Percentiles rank a stretch among this genome's conserved stretches.
phyloP scores from a whole-genome alignment of 2,888 invertebrate genomes.

The Zygothrica quintamaculata region DNA sequence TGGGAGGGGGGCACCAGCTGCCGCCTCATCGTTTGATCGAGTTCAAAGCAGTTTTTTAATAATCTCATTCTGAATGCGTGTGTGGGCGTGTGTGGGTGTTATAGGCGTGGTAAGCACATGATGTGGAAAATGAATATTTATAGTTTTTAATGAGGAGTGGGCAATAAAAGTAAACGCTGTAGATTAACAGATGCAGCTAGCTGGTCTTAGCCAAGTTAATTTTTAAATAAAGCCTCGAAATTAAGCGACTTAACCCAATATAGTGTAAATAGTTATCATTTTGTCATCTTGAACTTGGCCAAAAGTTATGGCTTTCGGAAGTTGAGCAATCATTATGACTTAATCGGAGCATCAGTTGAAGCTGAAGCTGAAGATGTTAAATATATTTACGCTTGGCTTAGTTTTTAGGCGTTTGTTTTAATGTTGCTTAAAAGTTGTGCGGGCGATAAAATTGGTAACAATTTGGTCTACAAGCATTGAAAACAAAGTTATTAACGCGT shows the following conservation, averaged over 20 bases:
- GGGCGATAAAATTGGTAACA: conserved; percentile 42
- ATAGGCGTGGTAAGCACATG: conserved; percentile 44
- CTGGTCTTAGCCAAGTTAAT: too few species aligned
- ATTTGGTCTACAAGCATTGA: conserved; percentile 6
- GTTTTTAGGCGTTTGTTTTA: conserved; percentile 13
- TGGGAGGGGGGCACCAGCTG: conserved; percentile 8
- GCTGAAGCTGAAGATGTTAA: conserved; percentile 5
- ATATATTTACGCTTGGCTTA: conserved; percentile 42
- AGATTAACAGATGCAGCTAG: conserved; percentile 22
- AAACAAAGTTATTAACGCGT: conserved; percentile 43
- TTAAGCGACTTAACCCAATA: too few species aligned
- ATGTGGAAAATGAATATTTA: conserved; percentile 46
- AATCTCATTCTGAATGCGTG: conserved; percentile 14
- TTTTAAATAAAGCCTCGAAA: background rate
- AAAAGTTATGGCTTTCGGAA: conserved; percentile 61
- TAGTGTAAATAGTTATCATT: conserved; percentile 5
- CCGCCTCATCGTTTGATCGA: conserved; percentile 14
- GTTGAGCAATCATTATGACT: conserved; percentile 56
- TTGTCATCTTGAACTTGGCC: conserved; percentile 5
- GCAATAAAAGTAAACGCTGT: conserved; percentile 9
- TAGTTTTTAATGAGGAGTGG: conserved; percentile 48
- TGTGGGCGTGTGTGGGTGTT: conserved; percentile 22
- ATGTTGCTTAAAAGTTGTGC: conserved; percentile 36
- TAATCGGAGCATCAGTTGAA: conserved; percentile 15
- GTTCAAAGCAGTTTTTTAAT: conserved; percentile 26